Base-by-base conservation (phyloP, 2,888 invertebrate genomes). In the Sminthurinus aureus region DNA sequence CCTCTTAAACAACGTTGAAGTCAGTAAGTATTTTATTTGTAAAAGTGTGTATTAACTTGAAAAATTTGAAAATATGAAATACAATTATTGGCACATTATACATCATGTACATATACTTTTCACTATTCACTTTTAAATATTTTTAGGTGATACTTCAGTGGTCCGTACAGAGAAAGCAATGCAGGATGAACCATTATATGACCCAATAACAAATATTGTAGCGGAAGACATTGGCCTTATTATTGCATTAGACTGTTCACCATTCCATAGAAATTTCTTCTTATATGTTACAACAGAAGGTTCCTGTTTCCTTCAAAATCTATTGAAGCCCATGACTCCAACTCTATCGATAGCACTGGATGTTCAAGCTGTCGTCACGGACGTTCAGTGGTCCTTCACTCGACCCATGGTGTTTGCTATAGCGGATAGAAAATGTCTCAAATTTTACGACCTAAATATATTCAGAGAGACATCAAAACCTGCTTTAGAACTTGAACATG, bases 351-450 rank as follows among this genome's bases (percentile, higher is more conserved):
- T 83, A 52, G 83, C 74, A 18, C 50, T 71, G 22, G 76, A 82
- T 15, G 75, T 58, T 0, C 79, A 83, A 1, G 83, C 81, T 9
- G 64, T 64, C 3, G 75, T 84, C 6, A 76, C 81, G n/a, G 87
- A 87, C 77, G 85, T 85, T 8, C 85, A 87, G 58, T 88, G 88
- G 88, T 87, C 88, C 20, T 20, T 66, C 12, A 52, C 52, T 22
- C 81, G 87, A 24, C 88, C 88, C 0, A 85, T 87, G 85, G 73
- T 88, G 83, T 83, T 88, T 81, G 87, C 83, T 18, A 83, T 86
- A 0, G 75, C 83, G 0, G 79, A 82, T 58, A 84, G 80, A 24
- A 85, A 85, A 22, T 50, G 58, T 11, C 64, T 87, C 15, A 73
- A 84, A 58, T 52, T 88, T 4, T 87, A 85, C 83, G 87, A 88